phyloP scores from a whole-genome alignment of 2,113 vertebrate species.

The Climacteris rufus region DNA sequence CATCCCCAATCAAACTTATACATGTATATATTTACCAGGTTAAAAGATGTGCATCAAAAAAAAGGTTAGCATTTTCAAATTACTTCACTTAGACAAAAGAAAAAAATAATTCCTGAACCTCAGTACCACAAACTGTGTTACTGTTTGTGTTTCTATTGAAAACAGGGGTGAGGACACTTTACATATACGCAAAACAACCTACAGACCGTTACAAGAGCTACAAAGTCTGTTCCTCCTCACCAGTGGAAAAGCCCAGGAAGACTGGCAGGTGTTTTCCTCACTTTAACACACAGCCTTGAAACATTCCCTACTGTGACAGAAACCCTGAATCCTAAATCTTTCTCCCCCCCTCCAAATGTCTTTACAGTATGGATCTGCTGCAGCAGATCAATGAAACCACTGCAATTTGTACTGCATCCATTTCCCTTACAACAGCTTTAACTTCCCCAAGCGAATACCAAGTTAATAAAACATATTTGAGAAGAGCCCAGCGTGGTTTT shows the following conservation, averaged over 20 bases:
- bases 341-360: not conserved
- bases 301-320: not conserved
- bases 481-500: not conserved
- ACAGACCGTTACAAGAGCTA: rapidly evolving
- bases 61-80: not conserved
- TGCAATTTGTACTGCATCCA: not conserved
- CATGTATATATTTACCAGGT: not conserved
- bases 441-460: not conserved
- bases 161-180: not conserved
- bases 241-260: not conserved
- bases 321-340: not conserved
- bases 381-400: not conserved
- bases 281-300: not conserved
- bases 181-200: not conserved
- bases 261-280: not conserved
- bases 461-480: slow-evolving; percentile 31
- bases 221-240: rapidly evolving
- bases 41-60: not conserved
- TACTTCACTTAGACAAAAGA: not conserved
- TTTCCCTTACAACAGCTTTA: not conserved
- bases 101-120: not conserved
- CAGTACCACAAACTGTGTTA: not conserved
- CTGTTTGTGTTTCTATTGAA: not conserved
- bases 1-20: not conserved
- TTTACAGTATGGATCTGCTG: not conserved